Percentiles rank a stretch among this genome's conserved stretches.
phyloP scores from a whole-genome alignment of 1,140 invertebrate genomes.

The Sycobia sp. region DNA sequence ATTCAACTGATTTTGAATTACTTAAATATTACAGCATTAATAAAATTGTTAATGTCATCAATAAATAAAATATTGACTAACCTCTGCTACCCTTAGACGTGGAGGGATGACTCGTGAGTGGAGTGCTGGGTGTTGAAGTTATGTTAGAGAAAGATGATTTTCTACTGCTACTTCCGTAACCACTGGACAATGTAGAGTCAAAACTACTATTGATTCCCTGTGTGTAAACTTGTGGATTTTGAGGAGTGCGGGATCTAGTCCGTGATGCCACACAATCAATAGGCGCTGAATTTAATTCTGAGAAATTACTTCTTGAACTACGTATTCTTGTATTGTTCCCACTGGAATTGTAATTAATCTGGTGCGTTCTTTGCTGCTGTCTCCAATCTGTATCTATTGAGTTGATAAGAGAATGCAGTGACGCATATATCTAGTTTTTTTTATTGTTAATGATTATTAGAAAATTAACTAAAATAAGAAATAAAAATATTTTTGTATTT shows the following conservation, averaged over 20 bases:
- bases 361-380: constrained; percentile 50
- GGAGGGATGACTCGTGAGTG: constrained; percentile 55
- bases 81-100: constrained; percentile 56
- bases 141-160: constrained; percentile 45
- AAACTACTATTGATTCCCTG: constrained; percentile 42
- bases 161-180: constrained; percentile 43
- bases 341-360: constrained; percentile 46
- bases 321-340: constrained; percentile 48
- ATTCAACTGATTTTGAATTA: neutral
- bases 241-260: constrained; percentile 56
- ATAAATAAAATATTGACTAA: constrained; percentile 42
- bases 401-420: constrained; percentile 20
- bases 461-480: no score
- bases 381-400: constrained; percentile 54
- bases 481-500: no score
- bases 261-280: constrained; percentile 58
- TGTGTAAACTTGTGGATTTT: constrained; percentile 48
- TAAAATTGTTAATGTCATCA: neutral
- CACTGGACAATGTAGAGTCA: constrained; percentile 43
- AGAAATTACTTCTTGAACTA: constrained; percentile 41
- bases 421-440: constrained; percentile 6
- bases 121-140: constrained; percentile 43
- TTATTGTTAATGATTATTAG: constrained; percentile 12
- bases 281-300: constrained; percentile 50
- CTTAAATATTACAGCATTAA: constrained; percentile 10